phyloP scores from a whole-genome alignment of 1,140 invertebrate genomes.

The Aleiodes sp. region DNA sequence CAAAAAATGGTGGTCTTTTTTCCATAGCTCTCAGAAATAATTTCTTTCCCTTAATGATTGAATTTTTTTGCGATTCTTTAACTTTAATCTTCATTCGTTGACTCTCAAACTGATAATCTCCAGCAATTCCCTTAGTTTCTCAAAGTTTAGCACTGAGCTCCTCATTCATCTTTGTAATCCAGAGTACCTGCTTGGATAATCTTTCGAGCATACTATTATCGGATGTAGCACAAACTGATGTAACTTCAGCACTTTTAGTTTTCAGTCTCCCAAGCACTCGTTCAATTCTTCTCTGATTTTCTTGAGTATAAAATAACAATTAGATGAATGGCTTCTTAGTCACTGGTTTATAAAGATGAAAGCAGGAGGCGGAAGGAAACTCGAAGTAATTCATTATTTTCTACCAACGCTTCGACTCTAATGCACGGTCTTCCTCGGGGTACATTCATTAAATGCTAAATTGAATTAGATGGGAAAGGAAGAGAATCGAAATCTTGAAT shows the following conservation, averaged over 20 bases:
- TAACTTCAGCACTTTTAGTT: conserved; percentile 73
- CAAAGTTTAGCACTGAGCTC: conserved; percentile 57
- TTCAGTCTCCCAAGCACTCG: conserved; percentile 72
- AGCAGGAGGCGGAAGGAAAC: too few species aligned
- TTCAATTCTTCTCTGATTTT: conserved; percentile 70
- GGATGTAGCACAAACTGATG: conserved; percentile 68
- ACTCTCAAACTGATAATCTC: conserved; percentile 66
- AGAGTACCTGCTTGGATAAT: conserved; percentile 41
- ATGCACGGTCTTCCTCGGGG: too few species aligned
- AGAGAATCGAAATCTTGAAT: too few species aligned
- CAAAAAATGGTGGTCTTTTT: conserved; percentile 61
- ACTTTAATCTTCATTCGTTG: conserved; percentile 71
- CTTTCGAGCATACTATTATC: conserved; percentile 36
- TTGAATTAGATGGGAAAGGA: too few species aligned
- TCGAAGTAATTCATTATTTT: too few species aligned
- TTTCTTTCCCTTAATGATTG: conserved; percentile 67
- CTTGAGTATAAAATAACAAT: too few species aligned
- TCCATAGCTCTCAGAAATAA: conserved; percentile 74
- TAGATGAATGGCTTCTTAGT: too few species aligned
- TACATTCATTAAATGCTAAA: too few species aligned
- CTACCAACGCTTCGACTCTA: too few species aligned
- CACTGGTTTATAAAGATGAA: too few species aligned
- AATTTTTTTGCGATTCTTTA: conserved; percentile 63
- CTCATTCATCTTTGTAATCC: conserved; percentile 45
- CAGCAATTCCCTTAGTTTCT: conserved; percentile 63